A percentile compares a stretch with the other conserved stretches of the same genome.
These are phyloP conservation scores for Cyanoderma ruficeps DNA, from an alignment of 2,113 vertebrate species.

Conservation along the genomic window DNA sequence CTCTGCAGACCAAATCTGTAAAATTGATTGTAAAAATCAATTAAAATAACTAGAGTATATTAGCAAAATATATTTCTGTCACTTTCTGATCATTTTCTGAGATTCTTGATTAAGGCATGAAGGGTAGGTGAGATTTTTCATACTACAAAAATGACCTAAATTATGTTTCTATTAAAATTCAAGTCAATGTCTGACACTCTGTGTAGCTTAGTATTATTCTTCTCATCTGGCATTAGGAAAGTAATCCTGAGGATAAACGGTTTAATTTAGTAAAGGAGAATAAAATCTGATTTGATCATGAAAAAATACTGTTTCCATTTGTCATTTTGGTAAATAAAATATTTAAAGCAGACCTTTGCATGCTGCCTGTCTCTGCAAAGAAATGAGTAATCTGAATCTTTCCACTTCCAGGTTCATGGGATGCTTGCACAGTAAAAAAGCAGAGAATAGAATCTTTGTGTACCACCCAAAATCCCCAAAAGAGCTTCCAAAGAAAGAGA, in stretches of 20 bases:
- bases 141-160: background rate
- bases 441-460: background rate
- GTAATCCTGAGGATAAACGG: background rate
- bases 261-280: background rate
- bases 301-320: background rate
- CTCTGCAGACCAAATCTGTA: background rate
- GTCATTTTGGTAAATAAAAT: slow-evolving; percentile 3
- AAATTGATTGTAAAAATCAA: background rate
- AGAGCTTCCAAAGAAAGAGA: background rate
- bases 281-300: background rate
- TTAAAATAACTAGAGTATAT: background rate
- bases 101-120: background rate
- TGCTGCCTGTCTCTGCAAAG: background rate
- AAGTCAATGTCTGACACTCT: background rate
- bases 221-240: background rate
- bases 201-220: background rate
- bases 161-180: background rate
- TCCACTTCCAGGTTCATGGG: background rate
- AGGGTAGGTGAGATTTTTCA: background rate
- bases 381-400: background rate
- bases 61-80: background rate
- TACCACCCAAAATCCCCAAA: background rate
- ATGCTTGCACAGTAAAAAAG: background rate
- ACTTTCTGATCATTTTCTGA: background rate
- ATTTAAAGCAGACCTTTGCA: background rate